Evolutionary conservation across 2,113 vertebrate species (phyloP), one percentile per base, ranked within the genome.

Genomic region (Odontesthes bonariensis): DNA sequence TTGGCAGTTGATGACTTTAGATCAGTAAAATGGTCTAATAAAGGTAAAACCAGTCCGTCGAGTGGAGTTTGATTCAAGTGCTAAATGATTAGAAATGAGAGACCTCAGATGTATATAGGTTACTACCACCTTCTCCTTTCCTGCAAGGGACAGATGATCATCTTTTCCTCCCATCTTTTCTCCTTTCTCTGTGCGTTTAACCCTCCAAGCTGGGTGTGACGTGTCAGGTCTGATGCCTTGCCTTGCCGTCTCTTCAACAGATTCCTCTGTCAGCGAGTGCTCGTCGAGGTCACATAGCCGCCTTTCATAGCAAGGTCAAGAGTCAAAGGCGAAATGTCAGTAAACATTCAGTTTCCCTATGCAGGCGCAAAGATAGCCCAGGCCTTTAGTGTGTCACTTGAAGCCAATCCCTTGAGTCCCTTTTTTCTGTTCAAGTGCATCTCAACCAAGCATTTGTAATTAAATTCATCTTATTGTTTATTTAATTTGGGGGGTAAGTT

Each of bases 271-370:
- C 65, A 67, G 64, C 74, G 54, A 75, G 68, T 64, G 57, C 56
- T 73, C 42, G 79, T 65, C 73, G 71, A 89, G 88, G 82, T 89
- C 78, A 81, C 58, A 79, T 76, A 65, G 82, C 79, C 79, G 56
- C 47, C 57, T 90, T 93, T 92, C 79, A 92, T 90, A 92, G 91
- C 56, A 5, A 65, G 88, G 88, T 92, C 86, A 89, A 70, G 80
- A 89, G 92, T 93, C 86, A 89, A 60, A 76, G 75, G 69, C 17
- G 46, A 49, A 49, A 49, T 81, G 84, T 88, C 70, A 69, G 90
- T 85, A 88, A 91, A 92, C 87, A 74, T 85, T 79, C 68, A 82
- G 75, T 65, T 53, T 86, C 70, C 46, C 70, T 69, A 61, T 56
- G 47, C 55, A 78, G 68, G 53, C n/a, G 7, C 71, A 70, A 79